Evolutionary conservation across 2,113 vertebrate species (phyloP), one percentile per base, ranked within the genome.

Genomic region (Lonchura striata): DNA sequence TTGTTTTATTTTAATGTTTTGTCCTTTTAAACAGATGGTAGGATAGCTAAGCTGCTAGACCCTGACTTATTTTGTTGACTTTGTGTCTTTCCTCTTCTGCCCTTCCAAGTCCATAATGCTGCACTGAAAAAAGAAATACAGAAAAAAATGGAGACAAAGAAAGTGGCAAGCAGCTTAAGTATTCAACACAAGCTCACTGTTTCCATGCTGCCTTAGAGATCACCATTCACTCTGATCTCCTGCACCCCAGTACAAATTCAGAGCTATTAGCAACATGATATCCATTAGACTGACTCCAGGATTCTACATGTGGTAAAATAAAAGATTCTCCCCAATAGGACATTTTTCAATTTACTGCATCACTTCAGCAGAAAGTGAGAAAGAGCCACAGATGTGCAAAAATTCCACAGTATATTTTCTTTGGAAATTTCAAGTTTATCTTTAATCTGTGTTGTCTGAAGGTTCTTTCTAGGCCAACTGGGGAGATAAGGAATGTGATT

Each of bases 341-440:
- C 24, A 68, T 69, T 96, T 97, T 95, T 76, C 56, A 89, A 47
- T 96, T 97, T 84, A 95, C 42, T 92, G 76, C 69, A 69, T 90
- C 42, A 14, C 94, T 97, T 96, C 74, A 95, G 39, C 83, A 96
- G 69, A 90, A 82, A 93, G 16, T 53, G 35, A 96, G 82, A 93
- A 91, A 98, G 82, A 85, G 64, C 56, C 88, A 93, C 79, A 91
- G 86, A 97, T 95, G 70, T 96, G 79, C 84, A 92, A 97, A 92
- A 97, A 96, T 94, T 97, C 90, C 87, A 37, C 44, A 24, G 85
- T 80, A 94, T 96, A 88, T 96, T 97, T 98, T 96, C 97, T 96
- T 95, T 95, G 82, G 94, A 97, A 97, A 97, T 96, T 93, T 96
- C 78, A 97, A 92, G 11, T 88, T 94, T 96, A 81, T 97, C 88